Percentiles rank a stretch among this genome's conserved stretches.
phyloP scores from a whole-genome alignment of 2,888 invertebrate genomes.

The Drosophila atripex region DNA sequence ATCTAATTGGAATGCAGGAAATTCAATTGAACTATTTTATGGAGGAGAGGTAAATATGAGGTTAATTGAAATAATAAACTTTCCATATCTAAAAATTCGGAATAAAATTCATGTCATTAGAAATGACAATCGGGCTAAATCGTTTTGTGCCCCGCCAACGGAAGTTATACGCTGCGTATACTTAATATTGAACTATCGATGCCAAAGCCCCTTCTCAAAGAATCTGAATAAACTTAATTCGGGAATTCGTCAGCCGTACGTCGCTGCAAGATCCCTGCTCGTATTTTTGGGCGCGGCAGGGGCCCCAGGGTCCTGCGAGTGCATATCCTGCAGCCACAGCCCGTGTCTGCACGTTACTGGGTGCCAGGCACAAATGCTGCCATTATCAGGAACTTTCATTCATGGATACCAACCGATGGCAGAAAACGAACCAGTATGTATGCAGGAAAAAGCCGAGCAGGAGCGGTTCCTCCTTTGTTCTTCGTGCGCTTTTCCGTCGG shows the following conservation, averaged over 20 bases:
- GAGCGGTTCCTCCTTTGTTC: conserved; percentile 26
- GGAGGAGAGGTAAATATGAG: conserved; percentile 8
- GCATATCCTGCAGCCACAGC: conserved; percentile 48
- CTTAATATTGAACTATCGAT: conserved; percentile 42
- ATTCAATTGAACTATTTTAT: neutral
- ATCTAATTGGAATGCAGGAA: neutral
- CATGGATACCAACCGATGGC: conserved; percentile 72
- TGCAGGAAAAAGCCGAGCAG: conserved; percentile 38
- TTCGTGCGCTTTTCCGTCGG: conserved; percentile 54
- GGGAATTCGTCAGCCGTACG: too few species aligned
- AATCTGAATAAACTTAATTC: conserved; percentile 31
- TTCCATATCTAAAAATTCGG: neutral
- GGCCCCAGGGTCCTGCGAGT: neutral
- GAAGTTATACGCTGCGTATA: conserved; percentile 2
- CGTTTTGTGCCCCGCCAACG: neutral
- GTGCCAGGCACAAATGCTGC: conserved; percentile 61
- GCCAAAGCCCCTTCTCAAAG: conserved; percentile 9
- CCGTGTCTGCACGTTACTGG: conserved; percentile 54
- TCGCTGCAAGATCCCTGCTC: conserved; percentile 53
- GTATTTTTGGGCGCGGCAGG: conserved; percentile 10
- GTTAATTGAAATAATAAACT: conserved; percentile 8
- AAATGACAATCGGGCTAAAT: too few species aligned
- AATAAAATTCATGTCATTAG: neutral
- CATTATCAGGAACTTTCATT: conserved; percentile 71
- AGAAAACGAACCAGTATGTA: conserved; percentile 1